A percentile compares a stretch with the other conserved stretches of the same genome.
These are phyloP conservation scores for Nineta flava DNA, from an alignment of 2,888 invertebrate genomes.

Conservation along the genomic window DNA sequence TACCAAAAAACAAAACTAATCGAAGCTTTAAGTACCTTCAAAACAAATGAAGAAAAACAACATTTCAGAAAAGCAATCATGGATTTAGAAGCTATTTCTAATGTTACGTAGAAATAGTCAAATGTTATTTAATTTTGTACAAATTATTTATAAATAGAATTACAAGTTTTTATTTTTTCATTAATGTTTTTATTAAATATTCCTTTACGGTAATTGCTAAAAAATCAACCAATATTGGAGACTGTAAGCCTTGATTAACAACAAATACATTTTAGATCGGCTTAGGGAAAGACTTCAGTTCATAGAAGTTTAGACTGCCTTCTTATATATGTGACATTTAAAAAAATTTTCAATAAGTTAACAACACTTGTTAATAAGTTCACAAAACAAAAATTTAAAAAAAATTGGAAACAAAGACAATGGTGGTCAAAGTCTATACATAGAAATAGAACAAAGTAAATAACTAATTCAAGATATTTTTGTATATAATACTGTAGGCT, in stretches of 20 bases:
- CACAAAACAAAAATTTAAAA: slow-evolving; percentile 1
- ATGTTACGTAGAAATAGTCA: background rate
- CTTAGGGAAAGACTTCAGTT: too few relatives aligned
- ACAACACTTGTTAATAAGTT: too few relatives aligned
- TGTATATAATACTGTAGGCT: background rate
- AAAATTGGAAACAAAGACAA: background rate
- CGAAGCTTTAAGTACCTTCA: slow-evolving; percentile 40
- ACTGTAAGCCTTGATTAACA: too few relatives aligned
- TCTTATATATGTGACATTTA: too few relatives aligned
- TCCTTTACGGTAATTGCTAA: too few relatives aligned
- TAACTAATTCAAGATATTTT: background rate
- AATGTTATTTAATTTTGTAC: background rate
- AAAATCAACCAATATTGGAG: too few relatives aligned
- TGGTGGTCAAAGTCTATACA: background rate
- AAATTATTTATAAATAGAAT: background rate
- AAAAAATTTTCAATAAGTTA: too few relatives aligned
- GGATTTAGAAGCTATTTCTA: slow-evolving; percentile 5
- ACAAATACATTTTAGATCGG: too few relatives aligned
- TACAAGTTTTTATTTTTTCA: background rate
- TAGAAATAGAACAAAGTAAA: background rate
- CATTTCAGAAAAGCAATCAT: slow-evolving; percentile 31
- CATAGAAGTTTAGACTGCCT: too few relatives aligned
- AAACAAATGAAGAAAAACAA: slow-evolving; percentile 43
- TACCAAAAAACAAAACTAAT: slow-evolving; percentile 51
- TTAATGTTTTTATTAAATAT: background rate